phyloP scores from a whole-genome alignment of 2,113 vertebrate species.

The Mustelus asterias region DNA sequence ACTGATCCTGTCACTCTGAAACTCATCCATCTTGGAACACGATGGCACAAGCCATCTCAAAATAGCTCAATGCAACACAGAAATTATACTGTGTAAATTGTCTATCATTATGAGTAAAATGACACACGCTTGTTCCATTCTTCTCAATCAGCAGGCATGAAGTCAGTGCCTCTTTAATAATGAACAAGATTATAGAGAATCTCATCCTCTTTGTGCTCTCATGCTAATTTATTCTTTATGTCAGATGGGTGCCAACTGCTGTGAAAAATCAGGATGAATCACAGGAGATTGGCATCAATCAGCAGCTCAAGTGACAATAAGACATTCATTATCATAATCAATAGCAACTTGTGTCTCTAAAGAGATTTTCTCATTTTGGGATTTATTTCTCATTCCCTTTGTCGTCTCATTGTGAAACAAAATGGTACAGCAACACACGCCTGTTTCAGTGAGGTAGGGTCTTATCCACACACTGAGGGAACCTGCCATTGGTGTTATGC shows the following conservation, averaged over 20 bases:
- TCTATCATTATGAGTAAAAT: conserved; percentile 27
- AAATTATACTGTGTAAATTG: conserved; percentile 1
- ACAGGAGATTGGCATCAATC: conserved; percentile 26
- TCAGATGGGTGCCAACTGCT: background rate
- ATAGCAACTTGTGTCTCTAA: background rate
- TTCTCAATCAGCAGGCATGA: conserved; percentile 14
- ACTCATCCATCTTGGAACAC: background rate
- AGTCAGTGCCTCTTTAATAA: conserved; percentile 21
- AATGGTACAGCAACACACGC: background rate
- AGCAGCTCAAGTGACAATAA: conserved; percentile 1
- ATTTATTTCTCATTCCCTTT: background rate
- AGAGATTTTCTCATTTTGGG: background rate
- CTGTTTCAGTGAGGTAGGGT: background rate
- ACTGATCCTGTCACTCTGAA: background rate
- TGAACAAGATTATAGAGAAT: background rate
- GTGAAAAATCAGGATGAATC: background rate
- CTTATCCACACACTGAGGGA: background rate
- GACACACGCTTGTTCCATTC: background rate
- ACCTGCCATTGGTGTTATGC: background rate
- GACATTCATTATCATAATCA: conserved; percentile 30
- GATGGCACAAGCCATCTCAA: background rate
- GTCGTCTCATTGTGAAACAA: background rate
- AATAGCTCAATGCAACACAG: background rate
- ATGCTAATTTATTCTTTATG: conserved; percentile 2
- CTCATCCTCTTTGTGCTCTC: conserved; percentile 14